Conservation (phyloP, 2,797 vertebrate species). For the Psittacula derbiana region DNA sequence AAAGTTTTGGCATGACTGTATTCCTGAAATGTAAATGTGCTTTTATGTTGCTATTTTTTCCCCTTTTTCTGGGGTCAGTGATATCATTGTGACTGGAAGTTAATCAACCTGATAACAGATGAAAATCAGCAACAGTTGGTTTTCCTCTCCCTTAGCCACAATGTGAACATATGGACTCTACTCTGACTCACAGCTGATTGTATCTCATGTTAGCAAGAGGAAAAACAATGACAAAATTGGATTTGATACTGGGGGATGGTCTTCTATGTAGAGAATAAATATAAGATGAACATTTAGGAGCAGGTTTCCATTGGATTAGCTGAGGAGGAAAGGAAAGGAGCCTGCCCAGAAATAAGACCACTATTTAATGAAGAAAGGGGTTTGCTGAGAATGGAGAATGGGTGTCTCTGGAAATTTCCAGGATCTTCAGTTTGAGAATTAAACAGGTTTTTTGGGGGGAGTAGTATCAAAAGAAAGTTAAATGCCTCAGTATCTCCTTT, state of each 20-base stretch:
- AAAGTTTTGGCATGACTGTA: not conserved
- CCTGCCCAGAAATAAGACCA: not conserved
- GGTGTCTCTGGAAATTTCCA: not conserved
- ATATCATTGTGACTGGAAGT: not conserved
- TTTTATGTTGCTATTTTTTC: not conserved
- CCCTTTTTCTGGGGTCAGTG: not conserved
- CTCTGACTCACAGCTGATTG: not conserved
- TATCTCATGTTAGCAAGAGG: not conserved
- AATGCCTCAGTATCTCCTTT: not conserved
- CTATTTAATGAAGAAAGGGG: not conserved
- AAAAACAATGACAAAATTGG: not conserved
- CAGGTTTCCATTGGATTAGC: not conserved
- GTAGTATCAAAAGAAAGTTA: not conserved
- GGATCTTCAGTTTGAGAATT: not conserved
- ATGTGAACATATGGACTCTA: not conserved
- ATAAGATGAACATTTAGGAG: not conserved
- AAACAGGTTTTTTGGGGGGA: not conserved
- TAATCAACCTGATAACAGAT: not conserved
- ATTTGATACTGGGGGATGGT: not conserved
- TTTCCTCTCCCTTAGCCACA: not conserved
- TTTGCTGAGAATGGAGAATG: not conserved
- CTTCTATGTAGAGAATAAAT: not conserved
- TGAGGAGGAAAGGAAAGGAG: not conserved
- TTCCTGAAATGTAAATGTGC: not conserved
- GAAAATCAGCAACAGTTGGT: not conserved